Evolutionary conservation across 1,140 invertebrate species (phyloP).

Genomic region (Bombus turneri): DNA sequence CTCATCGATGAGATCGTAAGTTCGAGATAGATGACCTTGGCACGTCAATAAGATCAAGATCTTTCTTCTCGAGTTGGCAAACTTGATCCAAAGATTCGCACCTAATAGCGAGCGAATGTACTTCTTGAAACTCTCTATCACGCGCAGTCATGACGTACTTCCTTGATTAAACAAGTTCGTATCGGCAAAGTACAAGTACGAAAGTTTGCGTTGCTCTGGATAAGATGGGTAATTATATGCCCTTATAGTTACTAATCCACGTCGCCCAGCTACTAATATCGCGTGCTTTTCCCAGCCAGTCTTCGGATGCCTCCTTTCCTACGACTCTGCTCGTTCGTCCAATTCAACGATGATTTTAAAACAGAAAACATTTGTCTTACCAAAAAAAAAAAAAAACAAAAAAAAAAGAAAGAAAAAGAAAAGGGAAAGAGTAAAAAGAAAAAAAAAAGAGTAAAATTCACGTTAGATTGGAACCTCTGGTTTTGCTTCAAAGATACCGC

Average conservation of each 20-base stretch:
- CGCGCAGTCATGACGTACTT: constrained; percentile 18
- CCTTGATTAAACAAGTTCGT: constrained; percentile 48
- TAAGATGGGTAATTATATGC: constrained; percentile 21
- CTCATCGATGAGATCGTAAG: background rate
- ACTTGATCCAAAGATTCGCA: constrained; percentile 1
- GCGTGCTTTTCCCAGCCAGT: background rate
- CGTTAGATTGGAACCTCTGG: too few species aligned
- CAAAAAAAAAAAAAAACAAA: too few species aligned
- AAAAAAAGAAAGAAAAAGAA: too few species aligned
- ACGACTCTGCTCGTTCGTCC: background rate
- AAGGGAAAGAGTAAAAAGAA: too few species aligned
- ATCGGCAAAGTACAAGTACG: constrained; percentile 23
- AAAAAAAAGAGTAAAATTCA: too few species aligned
- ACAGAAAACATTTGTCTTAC: background rate
- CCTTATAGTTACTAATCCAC: background rate
- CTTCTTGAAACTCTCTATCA: constrained; percentile 10
- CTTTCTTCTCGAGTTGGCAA: background rate
- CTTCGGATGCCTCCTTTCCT: too few species aligned
- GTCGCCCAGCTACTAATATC: background rate
- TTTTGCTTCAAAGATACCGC: too few species aligned
- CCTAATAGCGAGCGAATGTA: background rate
- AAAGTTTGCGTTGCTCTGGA: background rate
- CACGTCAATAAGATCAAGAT: background rate
- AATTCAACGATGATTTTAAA: background rate
- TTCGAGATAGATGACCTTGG: background rate